These are phyloP conservation scores for Thaleichthys pacificus DNA, from an alignment of 2,797 vertebrate genomes.

Conservation along the genomic window DNA sequence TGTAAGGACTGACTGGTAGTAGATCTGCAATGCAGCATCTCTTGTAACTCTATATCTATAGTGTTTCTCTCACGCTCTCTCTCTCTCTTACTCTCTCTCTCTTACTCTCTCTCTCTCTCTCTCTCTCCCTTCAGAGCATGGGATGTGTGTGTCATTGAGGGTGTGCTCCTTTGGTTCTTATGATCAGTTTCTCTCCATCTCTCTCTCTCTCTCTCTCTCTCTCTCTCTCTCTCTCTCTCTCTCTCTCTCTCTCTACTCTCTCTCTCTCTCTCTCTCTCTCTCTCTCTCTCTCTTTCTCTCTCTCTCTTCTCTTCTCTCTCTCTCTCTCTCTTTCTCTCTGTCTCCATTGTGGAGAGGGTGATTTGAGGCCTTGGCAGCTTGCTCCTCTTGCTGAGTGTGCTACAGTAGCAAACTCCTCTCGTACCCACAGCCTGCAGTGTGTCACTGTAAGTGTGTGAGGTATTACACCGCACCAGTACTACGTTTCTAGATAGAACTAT, in stretches of 20 bases:
- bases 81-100: background rate
- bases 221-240: background rate
- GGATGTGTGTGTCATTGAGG: no score
- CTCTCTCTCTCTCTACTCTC: background rate
- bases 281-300: background rate
- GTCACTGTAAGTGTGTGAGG: background rate
- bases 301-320: background rate
- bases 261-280: background rate
- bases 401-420: no score
- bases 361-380: no score
- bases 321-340: no score
- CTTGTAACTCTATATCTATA: conserved; percentile 15
- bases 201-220: background rate
- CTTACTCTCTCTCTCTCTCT: background rate
- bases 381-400: background rate
- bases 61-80: background rate
- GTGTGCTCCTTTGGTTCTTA: no score
- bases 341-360: no score
- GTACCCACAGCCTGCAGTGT: background rate
- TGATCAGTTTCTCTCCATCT: no score
- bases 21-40: conserved; percentile 22
- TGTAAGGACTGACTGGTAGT: background rate
- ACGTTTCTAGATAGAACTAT: no score
- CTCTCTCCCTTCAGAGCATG: background rate
- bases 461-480: background rate